Conservation (phyloP, 2,113 vertebrate genomes). For the Pionites leucogaster region DNA sequence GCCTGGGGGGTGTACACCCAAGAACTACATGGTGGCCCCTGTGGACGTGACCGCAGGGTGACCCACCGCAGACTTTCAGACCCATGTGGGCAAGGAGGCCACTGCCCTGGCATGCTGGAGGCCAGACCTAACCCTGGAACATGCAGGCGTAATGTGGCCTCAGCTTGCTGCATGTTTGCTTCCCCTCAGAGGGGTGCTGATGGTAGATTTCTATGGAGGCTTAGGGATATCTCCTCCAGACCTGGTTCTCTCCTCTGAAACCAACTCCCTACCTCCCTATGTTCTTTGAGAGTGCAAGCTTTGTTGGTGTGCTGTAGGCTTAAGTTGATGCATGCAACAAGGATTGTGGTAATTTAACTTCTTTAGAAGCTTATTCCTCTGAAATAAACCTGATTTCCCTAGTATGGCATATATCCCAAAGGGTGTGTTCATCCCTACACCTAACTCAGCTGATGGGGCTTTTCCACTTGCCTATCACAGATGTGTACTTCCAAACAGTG, state of each 20-base stretch:
- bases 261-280: neutral
- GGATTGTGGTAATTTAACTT: neutral
- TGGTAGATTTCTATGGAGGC: neutral
- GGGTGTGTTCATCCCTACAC: neutral
- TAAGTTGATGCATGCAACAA: neutral
- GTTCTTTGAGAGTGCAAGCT: neutral
- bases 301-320: fast-evolving
- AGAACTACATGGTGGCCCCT: fast-evolving
- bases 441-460: neutral
- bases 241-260: neutral
- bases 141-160: fast-evolving
- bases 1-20: neutral
- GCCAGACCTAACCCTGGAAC: neutral
- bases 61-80: neutral
- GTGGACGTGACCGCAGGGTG: neutral
- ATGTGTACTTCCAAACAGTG: neutral
- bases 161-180: fast-evolving
- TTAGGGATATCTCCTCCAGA: neutral
- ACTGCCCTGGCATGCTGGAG: neutral
- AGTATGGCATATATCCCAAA: neutral
- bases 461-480: neutral
- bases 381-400: neutral
- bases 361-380: neutral
- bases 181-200: neutral
- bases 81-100: neutral